A percentile compares a stretch with the other conserved stretches of the same genome.
phyloP scores from a whole-genome alignment of 2,113 vertebrate species.

The Malurus cyaneus region DNA sequence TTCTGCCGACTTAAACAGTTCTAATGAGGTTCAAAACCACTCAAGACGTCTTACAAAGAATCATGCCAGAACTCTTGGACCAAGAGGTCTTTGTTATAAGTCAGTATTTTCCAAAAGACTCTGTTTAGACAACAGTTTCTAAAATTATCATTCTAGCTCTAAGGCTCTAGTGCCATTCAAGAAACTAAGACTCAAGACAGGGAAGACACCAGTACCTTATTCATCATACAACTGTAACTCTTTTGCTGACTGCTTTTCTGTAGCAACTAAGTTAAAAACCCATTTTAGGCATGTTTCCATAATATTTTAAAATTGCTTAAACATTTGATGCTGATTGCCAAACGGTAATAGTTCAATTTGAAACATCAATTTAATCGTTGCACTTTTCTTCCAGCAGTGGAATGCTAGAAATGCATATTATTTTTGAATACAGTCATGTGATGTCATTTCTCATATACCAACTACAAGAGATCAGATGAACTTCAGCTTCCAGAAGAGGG shows the following conservation, averaged over 20 bases:
- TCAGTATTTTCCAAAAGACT: neutral
- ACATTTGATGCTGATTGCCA: neutral
- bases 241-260: neutral
- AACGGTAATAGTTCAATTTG: neutral
- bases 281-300: neutral
- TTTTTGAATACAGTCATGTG: neutral
- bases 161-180: neutral
- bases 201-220: neutral
- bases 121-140: neutral
- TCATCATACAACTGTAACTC: neutral
- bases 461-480: neutral
- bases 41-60: neutral
- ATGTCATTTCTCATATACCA: neutral
- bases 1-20: neutral
- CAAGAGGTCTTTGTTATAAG: neutral
- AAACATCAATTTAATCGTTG: neutral
- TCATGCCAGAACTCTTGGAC: neutral
- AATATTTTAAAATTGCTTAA: neutral
- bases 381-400: neutral
- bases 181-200: neutral
- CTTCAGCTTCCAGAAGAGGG: neutral
- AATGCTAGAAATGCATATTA: neutral
- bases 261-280: neutral
- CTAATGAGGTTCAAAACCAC: neutral
- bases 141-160: neutral